Conservation (phyloP, 1,140 invertebrate species). For the Pseudomyrmex concolor region DNA sequence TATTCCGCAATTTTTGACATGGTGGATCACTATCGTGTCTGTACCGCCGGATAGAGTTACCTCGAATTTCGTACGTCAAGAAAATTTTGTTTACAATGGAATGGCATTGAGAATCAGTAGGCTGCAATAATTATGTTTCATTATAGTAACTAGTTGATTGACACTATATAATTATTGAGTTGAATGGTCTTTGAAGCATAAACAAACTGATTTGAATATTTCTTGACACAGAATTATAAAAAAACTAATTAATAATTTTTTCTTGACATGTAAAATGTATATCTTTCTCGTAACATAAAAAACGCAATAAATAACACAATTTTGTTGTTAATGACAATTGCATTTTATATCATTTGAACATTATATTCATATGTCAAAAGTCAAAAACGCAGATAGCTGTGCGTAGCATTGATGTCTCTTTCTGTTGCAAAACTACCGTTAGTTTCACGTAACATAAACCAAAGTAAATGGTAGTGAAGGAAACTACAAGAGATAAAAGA, state of each 20-base stretch:
- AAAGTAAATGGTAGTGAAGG: neutral
- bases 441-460: neutral
- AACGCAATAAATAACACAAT: neutral
- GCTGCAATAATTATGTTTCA: conserved; percentile 8
- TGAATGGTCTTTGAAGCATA: neutral
- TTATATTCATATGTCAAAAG: neutral
- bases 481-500: neutral
- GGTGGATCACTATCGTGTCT: conserved; percentile 41
- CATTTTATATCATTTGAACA: neutral
- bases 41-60: conserved; percentile 41
- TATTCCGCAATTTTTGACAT: conserved; percentile 66
- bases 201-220: conserved; percentile 7
- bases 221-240: neutral
- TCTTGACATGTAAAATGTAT: neutral
- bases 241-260: conserved; percentile 20
- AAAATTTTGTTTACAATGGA: conserved; percentile 19
- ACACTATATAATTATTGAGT: neutral
- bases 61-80: neutral
- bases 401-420: neutral
- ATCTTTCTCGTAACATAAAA: neutral
- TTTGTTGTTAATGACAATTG: neutral
- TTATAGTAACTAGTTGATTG: neutral
- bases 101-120: neutral
- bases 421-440: neutral
- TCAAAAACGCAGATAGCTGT: neutral